Evolutionary conservation across 1,140 invertebrate species (phyloP).

Genomic region (Pseudomyrmex flavicornis): DNA sequence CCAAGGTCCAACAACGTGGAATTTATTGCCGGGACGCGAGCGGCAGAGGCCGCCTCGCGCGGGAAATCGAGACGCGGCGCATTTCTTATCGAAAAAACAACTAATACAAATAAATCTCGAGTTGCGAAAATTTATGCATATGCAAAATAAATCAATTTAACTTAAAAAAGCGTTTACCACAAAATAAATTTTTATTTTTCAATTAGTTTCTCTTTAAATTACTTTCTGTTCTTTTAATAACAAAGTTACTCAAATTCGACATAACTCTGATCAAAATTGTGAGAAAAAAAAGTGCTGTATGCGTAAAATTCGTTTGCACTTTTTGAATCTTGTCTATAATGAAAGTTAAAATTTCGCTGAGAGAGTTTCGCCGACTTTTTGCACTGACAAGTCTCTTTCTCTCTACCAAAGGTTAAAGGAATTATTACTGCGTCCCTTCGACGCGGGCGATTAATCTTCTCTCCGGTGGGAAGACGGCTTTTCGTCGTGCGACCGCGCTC

Average conservation of each 20-base stretch:
- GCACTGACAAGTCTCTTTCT: neutral
- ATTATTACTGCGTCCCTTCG: constrained; percentile 61
- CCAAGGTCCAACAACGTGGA: constrained; percentile 33
- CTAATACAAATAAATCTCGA: too few species aligned
- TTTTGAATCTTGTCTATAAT: neutral
- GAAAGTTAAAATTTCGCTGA: neutral
- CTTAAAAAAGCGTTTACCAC: too few species aligned
- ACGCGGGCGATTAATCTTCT: constrained; percentile 65
- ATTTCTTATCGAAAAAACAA: neutral
- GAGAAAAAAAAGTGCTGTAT: neutral
- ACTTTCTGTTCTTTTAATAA: neutral
- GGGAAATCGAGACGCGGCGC: neutral
- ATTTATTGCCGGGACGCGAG: constrained; percentile 42
- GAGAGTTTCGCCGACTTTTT: neutral
- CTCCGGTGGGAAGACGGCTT: constrained; percentile 34
- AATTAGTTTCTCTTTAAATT: neutral
- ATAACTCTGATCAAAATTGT: neutral
- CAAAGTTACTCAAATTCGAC: neutral
- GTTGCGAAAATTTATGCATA: too few species aligned
- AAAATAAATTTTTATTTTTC: too few species aligned
- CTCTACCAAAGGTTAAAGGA: constrained; percentile 46
- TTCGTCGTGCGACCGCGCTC: constrained; percentile 25
- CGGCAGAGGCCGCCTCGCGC: constrained; percentile 7
- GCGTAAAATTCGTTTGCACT: neutral
- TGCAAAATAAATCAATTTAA: too few species aligned